Conservation (phyloP, 2,797 vertebrate species). For the Spinus pinus region DNA sequence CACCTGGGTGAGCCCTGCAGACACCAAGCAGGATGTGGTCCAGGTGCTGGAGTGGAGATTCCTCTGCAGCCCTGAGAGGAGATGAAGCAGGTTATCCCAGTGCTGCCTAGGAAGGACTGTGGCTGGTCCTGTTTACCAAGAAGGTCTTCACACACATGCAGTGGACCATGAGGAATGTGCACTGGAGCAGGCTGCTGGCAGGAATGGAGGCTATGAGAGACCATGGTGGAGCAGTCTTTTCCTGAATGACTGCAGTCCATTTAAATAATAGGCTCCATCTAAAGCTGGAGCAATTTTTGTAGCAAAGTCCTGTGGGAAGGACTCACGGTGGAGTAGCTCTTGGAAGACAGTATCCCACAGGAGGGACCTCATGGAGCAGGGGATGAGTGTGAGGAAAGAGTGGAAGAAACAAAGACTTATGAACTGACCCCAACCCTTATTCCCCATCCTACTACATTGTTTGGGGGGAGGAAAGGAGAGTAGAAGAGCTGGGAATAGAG, state of each 20-base stretch:
- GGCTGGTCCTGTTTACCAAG: neutral
- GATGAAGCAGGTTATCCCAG: neutral
- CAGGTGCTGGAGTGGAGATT: neutral
- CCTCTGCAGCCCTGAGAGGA: neutral
- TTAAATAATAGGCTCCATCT: neutral
- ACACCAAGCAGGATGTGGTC: neutral
- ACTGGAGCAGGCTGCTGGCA: neutral
- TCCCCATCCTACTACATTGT: accelerated
- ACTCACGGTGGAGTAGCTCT: accelerated
- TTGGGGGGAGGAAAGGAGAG: accelerated
- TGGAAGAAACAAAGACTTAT: neutral
- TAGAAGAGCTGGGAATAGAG: neutral
- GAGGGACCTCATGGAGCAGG: accelerated
- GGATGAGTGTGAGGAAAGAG: accelerated
- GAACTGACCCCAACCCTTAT: neutral
- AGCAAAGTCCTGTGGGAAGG: neutral
- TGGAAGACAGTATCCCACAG: neutral
- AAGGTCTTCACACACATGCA: neutral
- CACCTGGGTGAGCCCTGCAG: neutral
- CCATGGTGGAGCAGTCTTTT: neutral
- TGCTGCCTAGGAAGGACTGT: neutral
- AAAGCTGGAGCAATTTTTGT: neutral
- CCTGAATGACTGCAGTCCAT: too few relatives aligned
- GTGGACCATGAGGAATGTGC: neutral
- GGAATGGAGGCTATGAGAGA: neutral